A percentile compares a stretch with the other conserved stretches of the same genome.
phyloP scores from a whole-genome alignment of 2,113 vertebrate genomes.

The Calidris pygmaea region DNA sequence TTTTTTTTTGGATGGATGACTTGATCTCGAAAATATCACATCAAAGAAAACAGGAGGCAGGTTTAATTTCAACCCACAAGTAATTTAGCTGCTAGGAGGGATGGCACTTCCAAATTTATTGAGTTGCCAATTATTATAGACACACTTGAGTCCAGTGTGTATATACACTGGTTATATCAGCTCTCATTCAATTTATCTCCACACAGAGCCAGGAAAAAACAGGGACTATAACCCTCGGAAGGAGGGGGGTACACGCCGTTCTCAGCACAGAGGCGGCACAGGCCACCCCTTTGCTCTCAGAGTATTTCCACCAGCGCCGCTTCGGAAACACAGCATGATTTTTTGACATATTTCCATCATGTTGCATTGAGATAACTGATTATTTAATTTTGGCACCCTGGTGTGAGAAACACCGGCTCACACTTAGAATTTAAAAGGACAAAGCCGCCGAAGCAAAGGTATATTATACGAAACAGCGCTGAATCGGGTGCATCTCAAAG shows the following conservation, averaged over 20 bases:
- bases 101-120: not conserved
- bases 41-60: not conserved
- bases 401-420: too few relatives aligned
- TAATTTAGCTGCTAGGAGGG: not conserved
- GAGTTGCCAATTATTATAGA: not conserved
- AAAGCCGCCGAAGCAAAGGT: too few relatives aligned
- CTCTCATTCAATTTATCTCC: rapidly evolving
- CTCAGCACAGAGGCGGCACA: not conserved
- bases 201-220: not conserved
- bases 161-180: too few relatives aligned
- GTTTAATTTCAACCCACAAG: not conserved
- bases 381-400: not conserved
- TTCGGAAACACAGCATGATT: not conserved
- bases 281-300: not conserved
- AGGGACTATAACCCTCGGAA: not conserved
- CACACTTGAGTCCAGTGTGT: not conserved
- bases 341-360: not conserved
- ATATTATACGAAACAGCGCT: too few relatives aligned
- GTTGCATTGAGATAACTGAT: not conserved
- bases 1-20: not conserved
- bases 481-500: too few relatives aligned
- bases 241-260: rapidly evolving
- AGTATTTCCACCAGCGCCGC: not conserved
- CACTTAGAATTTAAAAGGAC: too few relatives aligned
- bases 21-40: not conserved